Conservation (phyloP, 1,140 invertebrate genomes). For the Brachionus angularis region DNA sequence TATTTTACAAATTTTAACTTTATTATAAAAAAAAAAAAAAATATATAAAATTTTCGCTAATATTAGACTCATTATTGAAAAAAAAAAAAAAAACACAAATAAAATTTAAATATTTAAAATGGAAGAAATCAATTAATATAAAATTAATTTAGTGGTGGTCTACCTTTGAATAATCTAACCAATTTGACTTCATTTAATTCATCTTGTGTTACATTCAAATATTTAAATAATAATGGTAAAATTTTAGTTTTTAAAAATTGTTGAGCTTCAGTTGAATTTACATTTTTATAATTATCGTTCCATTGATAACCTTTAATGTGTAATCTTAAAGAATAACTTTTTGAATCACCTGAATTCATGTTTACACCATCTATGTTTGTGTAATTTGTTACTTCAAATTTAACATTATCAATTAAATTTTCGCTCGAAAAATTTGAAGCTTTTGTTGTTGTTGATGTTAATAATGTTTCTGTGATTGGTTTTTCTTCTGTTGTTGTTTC, state of each 20-base stretch:
- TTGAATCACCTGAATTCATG: neutral
- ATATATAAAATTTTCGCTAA: too few species aligned
- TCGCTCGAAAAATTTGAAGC: neutral
- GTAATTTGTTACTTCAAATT: slow-evolving; percentile 39
- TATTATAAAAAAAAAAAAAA: too few species aligned
- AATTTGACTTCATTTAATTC: slow-evolving; percentile 30
- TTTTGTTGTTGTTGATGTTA: neutral
- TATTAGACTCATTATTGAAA: too few species aligned
- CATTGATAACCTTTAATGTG: slow-evolving; percentile 40
- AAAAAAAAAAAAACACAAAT: too few species aligned
- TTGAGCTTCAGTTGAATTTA: slow-evolving; percentile 36
- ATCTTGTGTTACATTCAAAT: slow-evolving; percentile 30
- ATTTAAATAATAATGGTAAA: slow-evolving; percentile 18
- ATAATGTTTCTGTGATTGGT: neutral
- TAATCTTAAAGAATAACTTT: slow-evolving; percentile 23
- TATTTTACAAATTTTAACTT: too few species aligned
- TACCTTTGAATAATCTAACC: slow-evolving; percentile 17
- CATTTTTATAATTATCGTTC: slow-evolving; percentile 33
- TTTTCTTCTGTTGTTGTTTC: too few species aligned
- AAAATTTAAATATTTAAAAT: too few species aligned
- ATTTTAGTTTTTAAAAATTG: slow-evolving; percentile 28
- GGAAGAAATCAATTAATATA: too few species aligned
- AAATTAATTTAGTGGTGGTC: too few species aligned
- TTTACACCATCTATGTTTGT: neutral
- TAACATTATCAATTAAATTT: neutral